Percentiles rank a stretch among this genome's conserved stretches.
Evolutionary conservation across 2,113 vertebrate species (phyloP).

Genomic region (Opisthocomus hoazin): DNA sequence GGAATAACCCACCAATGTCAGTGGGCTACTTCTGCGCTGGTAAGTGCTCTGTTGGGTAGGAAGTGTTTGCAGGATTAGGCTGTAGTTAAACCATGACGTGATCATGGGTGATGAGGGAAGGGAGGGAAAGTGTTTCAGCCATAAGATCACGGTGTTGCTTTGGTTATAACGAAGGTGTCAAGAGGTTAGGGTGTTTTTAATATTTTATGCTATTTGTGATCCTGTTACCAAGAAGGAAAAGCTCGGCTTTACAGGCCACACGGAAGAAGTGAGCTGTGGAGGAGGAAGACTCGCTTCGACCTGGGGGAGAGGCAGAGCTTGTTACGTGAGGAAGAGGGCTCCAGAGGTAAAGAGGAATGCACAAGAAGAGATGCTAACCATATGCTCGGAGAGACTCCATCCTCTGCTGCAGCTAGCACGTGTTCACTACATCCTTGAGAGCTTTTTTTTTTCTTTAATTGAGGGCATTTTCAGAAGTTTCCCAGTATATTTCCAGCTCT

Average conservation of each 20-base stretch:
- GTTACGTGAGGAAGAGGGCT: neutral
- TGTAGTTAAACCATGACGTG: conserved; percentile 10
- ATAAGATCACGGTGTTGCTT: neutral
- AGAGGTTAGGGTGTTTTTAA: conserved; percentile 16
- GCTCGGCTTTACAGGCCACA: conserved; percentile 6
- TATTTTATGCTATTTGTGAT: neutral
- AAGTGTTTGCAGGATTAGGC: conserved; percentile 33
- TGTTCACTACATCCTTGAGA: neutral
- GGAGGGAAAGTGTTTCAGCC: neutral
- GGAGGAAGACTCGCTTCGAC: neutral
- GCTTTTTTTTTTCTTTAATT: neutral
- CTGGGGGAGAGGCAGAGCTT: neutral
- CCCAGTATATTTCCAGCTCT: conserved; percentile 22
- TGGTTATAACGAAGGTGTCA: neutral
- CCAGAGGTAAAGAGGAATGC: neutral
- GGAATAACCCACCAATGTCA: neutral
- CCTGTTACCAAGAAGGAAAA: conserved; percentile 1
- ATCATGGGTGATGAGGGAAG: neutral
- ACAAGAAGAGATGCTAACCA: neutral
- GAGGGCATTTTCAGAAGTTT: conserved; percentile 33
- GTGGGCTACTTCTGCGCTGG: neutral
- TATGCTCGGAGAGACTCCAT: neutral
- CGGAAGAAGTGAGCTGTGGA: neutral
- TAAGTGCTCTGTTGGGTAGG: conserved; percentile 28
- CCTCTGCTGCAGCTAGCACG: neutral